Conservation (phyloP, 37 sponge, comb jelly and placozoan genomes). For the Tethya wilhelma region DNA sequence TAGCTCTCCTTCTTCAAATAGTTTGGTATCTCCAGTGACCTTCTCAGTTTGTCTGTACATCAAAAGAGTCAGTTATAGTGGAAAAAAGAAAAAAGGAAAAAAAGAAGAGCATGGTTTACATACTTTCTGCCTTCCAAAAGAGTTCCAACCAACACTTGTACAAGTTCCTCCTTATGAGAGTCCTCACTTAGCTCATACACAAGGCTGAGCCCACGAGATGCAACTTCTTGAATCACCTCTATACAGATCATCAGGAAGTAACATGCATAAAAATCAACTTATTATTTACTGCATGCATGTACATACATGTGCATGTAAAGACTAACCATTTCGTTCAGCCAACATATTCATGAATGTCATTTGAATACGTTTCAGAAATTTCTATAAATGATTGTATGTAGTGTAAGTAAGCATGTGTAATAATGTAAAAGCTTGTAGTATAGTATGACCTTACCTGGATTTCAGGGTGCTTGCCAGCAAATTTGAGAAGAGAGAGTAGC, state of each 20-base stretch:
- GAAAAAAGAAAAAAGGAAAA: neutral
- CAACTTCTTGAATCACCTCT: constrained; percentile 84
- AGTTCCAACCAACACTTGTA: constrained; percentile 59
- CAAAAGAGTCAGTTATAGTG: neutral
- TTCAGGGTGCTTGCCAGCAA: constrained; percentile 32
- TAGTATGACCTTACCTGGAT: constrained; percentile 54
- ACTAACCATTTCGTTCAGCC: constrained; percentile 54
- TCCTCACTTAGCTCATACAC: constrained; percentile 64
- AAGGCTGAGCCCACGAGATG: constrained; percentile 73
- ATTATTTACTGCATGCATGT: neutral
- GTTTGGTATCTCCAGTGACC: constrained; percentile 53
- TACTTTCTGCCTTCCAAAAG: constrained; percentile 75
- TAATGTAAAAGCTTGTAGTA: neutral
- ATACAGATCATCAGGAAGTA: neutral
- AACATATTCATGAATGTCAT: constrained; percentile 58
- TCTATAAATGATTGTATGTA: constrained; percentile 5
- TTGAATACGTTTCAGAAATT: constrained; percentile 52
- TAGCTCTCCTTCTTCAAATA: constrained; percentile 67
- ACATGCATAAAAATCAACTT: neutral
- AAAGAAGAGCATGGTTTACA: neutral
- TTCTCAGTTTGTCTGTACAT: constrained; percentile 3
- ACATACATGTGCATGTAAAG: neutral
- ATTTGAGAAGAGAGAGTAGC: constrained; percentile 75
- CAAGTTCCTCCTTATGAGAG: constrained; percentile 37
- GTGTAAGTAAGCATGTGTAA: neutral